phyloP scores from a whole-genome alignment of 2,797 vertebrate species.

The Lycodopsis pacificus region DNA sequence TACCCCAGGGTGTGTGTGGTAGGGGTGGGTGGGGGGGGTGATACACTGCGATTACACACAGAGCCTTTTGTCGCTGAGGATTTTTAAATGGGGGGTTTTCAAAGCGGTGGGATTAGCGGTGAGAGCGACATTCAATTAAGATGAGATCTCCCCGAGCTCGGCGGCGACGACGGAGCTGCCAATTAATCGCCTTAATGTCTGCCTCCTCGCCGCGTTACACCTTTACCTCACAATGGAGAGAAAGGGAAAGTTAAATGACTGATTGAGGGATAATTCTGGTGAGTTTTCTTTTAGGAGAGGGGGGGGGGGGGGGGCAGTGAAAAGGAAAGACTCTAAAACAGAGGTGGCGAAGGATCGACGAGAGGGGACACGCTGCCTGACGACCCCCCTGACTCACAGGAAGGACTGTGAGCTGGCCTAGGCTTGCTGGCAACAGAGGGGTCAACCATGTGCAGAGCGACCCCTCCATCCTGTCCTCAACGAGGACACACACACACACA shows the following conservation, averaged over 20 bases:
- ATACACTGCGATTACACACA: constrained; percentile 75
- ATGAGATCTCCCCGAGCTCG: constrained; percentile 74
- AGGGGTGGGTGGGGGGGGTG: constrained; percentile 11
- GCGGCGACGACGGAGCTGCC: constrained; percentile 64
- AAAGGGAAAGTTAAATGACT: constrained; percentile 53
- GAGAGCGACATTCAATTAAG: constrained; percentile 85
- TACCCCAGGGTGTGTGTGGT: constrained; percentile 44
- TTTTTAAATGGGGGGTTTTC: constrained; percentile 74
- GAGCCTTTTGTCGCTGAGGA: constrained; percentile 75
- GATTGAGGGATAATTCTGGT: constrained; percentile 61
- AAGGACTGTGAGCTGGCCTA: constrained; percentile 62
- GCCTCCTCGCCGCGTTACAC: constrained; percentile 60
- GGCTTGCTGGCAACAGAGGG: constrained; percentile 42
- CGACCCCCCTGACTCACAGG: no score
- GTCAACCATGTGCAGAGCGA: constrained; percentile 78
- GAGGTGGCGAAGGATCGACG: neutral
- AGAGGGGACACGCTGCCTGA: constrained; percentile 18
- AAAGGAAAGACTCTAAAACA: constrained; percentile 8
- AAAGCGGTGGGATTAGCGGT: constrained; percentile 78
- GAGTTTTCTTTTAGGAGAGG: neutral
- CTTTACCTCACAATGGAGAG: constrained; percentile 62
- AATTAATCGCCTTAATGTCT: constrained; percentile 83
- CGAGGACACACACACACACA: neutral
- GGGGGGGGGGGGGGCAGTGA: neutral
- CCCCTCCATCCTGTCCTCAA: constrained; percentile 74